Base-by-base conservation (phyloP, 2,888 invertebrate species). In the Diarsia brunnea region DNA sequence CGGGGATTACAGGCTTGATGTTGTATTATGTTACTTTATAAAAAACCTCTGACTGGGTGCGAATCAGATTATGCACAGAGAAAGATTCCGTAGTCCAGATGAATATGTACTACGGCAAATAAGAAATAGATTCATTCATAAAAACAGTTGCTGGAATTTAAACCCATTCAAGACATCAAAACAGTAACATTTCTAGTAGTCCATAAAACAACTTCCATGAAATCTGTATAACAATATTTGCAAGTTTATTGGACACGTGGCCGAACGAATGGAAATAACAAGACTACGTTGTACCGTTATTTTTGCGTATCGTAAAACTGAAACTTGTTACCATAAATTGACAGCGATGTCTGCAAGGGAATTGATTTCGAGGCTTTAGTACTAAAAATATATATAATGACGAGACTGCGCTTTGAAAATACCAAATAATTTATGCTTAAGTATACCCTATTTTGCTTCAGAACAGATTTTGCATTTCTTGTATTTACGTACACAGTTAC, bases 291-390 rank as follows among this genome's bases (percentile, higher is more conserved):
- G 43, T 45, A n/a, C 72, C 77, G 81, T 87, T 90, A 88, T 88
- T 89, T 89, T 90, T 84, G 79, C 84, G 81, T 88, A 91, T 91
- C 92, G 90, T 92, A 92, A 93, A 93, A 89, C 89, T 89, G 87
- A 90, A 91, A 90, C 90, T 91, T 90, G 92, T 92, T 91, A 92
- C 90, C 91, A 91, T 93, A 93, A 92, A 93, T 93, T 90, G 90
- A 84, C 84, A 84, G 82, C 82, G 85, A 87, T 87, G 91, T 90
- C 88, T 87, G 84, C 75, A 75, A 85, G 85, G 84, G 88, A 92
- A 91, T 93, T 90, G 91, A 92, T 91, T 92, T 90, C 85, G 79
- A 79, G 67, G 73, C 79, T 83, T 73, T 78, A 82, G 84, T 76
- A 77, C 69, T 82, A 81, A 86, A 85, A 84, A 47, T 78, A 75